Percentiles rank a stretch among this genome's conserved stretches.
These are phyloP conservation scores for Automeris io DNA, from an alignment of 2,888 invertebrate genomes.

Conservation along the genomic window DNA sequence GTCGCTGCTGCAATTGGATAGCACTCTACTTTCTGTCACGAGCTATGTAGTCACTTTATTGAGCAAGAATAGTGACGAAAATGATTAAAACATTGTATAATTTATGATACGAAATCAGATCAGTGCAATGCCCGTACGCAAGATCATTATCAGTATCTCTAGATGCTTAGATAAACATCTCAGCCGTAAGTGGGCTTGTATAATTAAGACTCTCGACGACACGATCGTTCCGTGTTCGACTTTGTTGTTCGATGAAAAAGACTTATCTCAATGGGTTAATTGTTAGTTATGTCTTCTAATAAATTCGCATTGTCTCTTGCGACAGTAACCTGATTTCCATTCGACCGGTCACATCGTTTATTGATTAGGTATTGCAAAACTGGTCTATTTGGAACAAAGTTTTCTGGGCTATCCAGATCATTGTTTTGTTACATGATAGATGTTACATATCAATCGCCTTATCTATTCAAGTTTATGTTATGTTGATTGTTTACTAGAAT, in stretches of 20 bases:
- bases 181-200: conserved; percentile 6
- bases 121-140: not conserved
- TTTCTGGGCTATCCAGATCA: not conserved
- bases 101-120: too few species aligned
- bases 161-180: conserved; percentile 4
- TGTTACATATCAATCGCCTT: too few species aligned
- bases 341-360: conserved; percentile 4
- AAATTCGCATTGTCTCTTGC: conserved; percentile 11
- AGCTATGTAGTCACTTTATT: too few species aligned
- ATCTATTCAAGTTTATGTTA: too few species aligned
- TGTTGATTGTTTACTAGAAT: too few species aligned
- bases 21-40: too few species aligned
- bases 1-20: too few species aligned
- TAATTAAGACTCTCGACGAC: conserved; percentile 8
- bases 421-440: too few species aligned
- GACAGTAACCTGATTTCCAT: conserved; percentile 15
- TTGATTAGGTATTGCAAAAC: conserved; percentile 4
- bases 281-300: conserved; percentile 9
- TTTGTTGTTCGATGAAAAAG: conserved; percentile 16
- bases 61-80: too few species aligned
- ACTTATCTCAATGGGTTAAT: conserved; percentile 23
- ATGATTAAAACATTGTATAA: too few species aligned
- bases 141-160: not conserved
- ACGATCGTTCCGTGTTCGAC: conserved; percentile 1
- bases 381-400: not conserved